Percentiles rank a stretch among this genome's conserved stretches.
phyloP scores from a whole-genome alignment of 2,113 vertebrate species.

The Tiliqua scincoides region DNA sequence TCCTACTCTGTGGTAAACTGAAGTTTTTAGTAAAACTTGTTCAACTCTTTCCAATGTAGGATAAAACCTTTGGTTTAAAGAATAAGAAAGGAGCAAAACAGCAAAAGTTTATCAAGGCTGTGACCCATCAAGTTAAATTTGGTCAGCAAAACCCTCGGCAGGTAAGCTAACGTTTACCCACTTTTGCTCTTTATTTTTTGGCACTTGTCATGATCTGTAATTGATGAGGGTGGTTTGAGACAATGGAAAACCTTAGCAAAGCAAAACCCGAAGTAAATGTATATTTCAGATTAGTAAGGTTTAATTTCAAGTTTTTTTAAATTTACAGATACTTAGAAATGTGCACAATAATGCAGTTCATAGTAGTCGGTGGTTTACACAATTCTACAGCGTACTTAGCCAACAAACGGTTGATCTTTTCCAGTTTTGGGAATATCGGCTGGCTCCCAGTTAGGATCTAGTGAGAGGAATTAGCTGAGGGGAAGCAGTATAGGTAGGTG shows the following conservation, averaged over 20 bases:
- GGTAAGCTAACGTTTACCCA: conserved; percentile 71
- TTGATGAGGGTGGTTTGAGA: not conserved
- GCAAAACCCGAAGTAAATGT: not conserved
- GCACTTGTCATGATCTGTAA: fast-evolving
- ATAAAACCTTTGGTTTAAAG: conserved; percentile 98
- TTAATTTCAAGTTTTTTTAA: too few relatives aligned
- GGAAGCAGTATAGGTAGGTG: too few relatives aligned
- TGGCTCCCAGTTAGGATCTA: too few relatives aligned
- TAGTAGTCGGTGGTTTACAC: too few relatives aligned
- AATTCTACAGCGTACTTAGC: too few relatives aligned
- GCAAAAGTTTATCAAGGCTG: conserved; percentile 97
- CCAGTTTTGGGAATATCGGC: too few relatives aligned
- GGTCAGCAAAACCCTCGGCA: conserved; percentile 89
- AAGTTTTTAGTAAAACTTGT: not conserved
- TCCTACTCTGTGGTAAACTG: not conserved
- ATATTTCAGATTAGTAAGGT: not conserved
- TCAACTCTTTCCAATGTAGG: conserved; percentile 75
- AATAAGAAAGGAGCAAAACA: conserved; percentile 99
- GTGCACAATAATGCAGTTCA: too few relatives aligned
- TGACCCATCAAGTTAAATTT: conserved; percentile 95
- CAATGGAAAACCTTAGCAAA: not conserved
- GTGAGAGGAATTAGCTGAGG: too few relatives aligned
- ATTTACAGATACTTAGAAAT: too few relatives aligned
- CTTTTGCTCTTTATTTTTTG: fast-evolving
- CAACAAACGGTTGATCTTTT: too few relatives aligned